These are phyloP conservation scores for Lagria hirta DNA, from an alignment of 2,888 invertebrate genomes.

Conservation along the genomic window DNA sequence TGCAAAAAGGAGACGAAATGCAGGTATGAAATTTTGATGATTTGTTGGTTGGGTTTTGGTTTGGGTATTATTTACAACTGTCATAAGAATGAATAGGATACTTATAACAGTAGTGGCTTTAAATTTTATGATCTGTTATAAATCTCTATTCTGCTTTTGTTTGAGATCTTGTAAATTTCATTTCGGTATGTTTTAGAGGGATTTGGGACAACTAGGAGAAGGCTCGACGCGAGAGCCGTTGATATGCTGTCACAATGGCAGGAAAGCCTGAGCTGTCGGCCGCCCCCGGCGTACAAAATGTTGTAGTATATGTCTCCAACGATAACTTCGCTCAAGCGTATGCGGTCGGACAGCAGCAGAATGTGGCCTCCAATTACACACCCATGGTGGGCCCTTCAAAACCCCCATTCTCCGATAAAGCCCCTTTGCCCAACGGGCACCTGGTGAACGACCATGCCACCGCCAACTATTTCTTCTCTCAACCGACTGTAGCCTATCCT, in stretches of 20 bases:
- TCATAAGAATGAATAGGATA: too few species aligned
- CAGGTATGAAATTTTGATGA: slow-evolving; percentile 53
- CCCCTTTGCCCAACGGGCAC: slow-evolving; percentile 35
- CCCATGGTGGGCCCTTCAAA: slow-evolving; percentile 42
- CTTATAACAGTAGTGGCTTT: too few species aligned
- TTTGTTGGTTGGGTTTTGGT: slow-evolving; percentile 30
- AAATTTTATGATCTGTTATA: slow-evolving; percentile 43
- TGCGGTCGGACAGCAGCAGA: slow-evolving; percentile 56
- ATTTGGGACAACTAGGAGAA: slow-evolving; percentile 50
- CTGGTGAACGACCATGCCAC: slow-evolving; percentile 26
- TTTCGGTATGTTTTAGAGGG: slow-evolving; percentile 47
- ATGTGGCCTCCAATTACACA: slow-evolving; percentile 53
- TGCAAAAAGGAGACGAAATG: slow-evolving; percentile 53
- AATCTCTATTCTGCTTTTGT: slow-evolving; percentile 35
- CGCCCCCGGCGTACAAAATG: slow-evolving; percentile 58
- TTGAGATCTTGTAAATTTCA: too few species aligned
- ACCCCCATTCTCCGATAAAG: slow-evolving; percentile 40
- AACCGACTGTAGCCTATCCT: slow-evolving; percentile 47
- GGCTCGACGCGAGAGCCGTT: slow-evolving; percentile 62
- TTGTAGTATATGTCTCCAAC: slow-evolving; percentile 61
- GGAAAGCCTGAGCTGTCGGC: slow-evolving; percentile 75
- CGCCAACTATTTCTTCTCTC: slow-evolving; percentile 44
- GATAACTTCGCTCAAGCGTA: slow-evolving; percentile 60
- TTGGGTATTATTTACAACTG: slow-evolving; percentile 32
- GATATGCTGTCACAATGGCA: slow-evolving; percentile 74